Conservation (phyloP, 2,113 vertebrate species). For the Etheostoma spectabile region DNA sequence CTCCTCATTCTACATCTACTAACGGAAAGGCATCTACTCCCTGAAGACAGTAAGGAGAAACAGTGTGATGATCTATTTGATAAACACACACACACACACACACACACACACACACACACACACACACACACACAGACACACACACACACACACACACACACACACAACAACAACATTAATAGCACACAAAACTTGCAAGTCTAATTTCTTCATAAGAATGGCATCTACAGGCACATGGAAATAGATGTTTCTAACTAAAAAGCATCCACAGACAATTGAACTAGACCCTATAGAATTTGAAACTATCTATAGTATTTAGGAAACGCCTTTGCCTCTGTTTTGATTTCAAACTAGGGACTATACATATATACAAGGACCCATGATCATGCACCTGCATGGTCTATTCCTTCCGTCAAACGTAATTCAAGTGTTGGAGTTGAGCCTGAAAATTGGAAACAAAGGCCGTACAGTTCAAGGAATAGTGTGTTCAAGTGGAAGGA, state of each 20-base stretch:
- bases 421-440: background rate
- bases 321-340: background rate
- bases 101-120: background rate
- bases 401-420: background rate
- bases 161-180: background rate
- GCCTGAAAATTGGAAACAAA: slow-evolving; percentile 1
- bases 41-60: slow-evolving; percentile 51
- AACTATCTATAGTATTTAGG: background rate
- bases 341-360: slow-evolving; percentile 1
- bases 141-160: background rate
- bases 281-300: background rate
- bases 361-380: background rate
- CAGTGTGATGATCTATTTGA: slow-evolving; percentile 26
- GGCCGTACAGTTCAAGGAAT: slow-evolving; percentile 13
- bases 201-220: background rate
- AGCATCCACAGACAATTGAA: background rate
- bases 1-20: slow-evolving; percentile 67
- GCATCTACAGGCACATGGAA: background rate
- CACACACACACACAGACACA: no score
- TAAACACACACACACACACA: background rate
- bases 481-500: slow-evolving; percentile 1
- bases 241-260: background rate
- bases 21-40: slow-evolving; percentile 71
- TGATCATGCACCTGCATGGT: background rate
- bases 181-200: background rate